phyloP scores from a whole-genome alignment of 1,140 invertebrate species.

The Drosophila tropicalis region DNA sequence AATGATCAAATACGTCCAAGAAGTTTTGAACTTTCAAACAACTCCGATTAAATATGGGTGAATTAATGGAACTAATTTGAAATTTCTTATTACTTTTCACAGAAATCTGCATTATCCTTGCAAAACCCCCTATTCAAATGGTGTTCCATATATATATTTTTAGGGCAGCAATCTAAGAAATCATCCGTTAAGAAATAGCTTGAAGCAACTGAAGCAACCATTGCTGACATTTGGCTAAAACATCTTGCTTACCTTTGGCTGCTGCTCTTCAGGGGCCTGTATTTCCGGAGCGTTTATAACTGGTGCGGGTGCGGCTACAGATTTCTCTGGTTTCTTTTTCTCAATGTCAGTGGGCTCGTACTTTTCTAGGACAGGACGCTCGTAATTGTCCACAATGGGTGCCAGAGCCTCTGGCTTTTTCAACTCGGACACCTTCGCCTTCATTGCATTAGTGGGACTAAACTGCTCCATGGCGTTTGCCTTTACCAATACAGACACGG shows the following conservation, averaged over 20 bases:
- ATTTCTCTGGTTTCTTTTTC: conserved; percentile 42
- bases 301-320: conserved; percentile 25
- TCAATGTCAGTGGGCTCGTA: conserved; percentile 81
- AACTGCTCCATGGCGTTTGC: conserved; percentile 58
- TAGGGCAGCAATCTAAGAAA: not conserved
- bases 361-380: conserved; percentile 84
- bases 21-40: no score
- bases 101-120: no score
- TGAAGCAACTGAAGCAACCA: not conserved
- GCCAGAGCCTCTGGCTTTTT: conserved; percentile 66
- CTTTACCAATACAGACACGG: conserved; percentile 36
- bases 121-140: no score
- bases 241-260: conserved; percentile 59
- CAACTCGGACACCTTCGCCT: conserved; percentile 60
- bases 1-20: no score
- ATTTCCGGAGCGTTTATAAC: conserved; percentile 48
- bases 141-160: no score
- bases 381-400: conserved; percentile 82
- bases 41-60: no score
- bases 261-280: conserved; percentile 43
- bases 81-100: no score
- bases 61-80: no score
- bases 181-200: not conserved
- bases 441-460: conserved; percentile 44
- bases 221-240: not conserved